These are phyloP conservation scores for Rhysida immarginata DNA, from an alignment of 1,140 invertebrate species.

Conservation along the genomic window DNA sequence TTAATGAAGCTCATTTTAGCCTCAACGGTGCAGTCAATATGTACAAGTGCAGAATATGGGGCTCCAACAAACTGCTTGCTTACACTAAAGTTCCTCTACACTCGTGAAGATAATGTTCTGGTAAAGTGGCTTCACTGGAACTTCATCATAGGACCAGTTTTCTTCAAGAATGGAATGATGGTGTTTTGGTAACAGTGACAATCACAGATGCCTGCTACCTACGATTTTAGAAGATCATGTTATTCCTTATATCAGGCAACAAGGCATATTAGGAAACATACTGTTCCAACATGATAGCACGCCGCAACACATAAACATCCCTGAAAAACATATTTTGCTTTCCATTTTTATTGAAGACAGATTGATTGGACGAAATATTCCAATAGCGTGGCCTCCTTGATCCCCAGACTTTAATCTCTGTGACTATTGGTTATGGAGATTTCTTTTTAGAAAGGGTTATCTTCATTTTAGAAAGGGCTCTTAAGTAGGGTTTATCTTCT, in stretches of 20 bases:
- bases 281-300: not conserved
- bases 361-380: not conserved
- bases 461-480: not conserved
- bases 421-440: not conserved
- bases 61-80: no score
- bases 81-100: no score
- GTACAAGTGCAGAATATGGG: not conserved
- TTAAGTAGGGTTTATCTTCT: not conserved
- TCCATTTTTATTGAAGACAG: not conserved
- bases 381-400: not conserved
- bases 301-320: not conserved
- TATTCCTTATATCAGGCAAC: no score
- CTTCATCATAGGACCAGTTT: not conserved
- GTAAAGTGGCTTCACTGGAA: not conserved
- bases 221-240: no score
- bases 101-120: no score
- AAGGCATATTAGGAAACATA: no score
- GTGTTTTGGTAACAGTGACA: no score
- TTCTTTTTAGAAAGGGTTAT: not conserved
- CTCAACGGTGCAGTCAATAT: not conserved
- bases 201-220: no score
- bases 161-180: no score
- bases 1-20: not conserved
- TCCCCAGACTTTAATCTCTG: not conserved
- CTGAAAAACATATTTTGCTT: not conserved